Conservation (phyloP, 2,888 invertebrate species). For the Bombylius major region DNA sequence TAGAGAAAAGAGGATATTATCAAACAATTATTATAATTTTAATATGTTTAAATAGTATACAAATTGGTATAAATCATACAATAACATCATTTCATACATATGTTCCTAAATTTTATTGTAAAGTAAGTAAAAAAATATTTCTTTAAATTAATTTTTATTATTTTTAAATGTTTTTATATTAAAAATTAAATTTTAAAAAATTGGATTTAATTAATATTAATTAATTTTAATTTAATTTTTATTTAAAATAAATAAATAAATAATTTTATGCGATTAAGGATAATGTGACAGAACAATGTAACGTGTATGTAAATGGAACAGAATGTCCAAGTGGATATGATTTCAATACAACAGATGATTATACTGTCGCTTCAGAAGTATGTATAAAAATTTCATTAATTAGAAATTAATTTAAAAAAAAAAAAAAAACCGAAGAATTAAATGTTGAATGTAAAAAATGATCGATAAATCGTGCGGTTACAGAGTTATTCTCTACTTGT, state of each 20-base stretch:
- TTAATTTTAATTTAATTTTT: not conserved
- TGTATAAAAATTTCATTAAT: not conserved
- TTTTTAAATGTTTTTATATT: too few relatives aligned
- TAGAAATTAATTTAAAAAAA: too few relatives aligned
- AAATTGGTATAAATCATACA: conserved; percentile 34
- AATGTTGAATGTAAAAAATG: too few relatives aligned
- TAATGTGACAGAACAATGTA: conserved; percentile 3
- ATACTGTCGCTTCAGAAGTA: conserved; percentile 16
- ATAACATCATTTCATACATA: conserved; percentile 32
- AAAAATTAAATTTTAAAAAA: too few relatives aligned
- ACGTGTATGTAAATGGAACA: conserved; percentile 14
- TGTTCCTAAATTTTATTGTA: conserved; percentile 31
- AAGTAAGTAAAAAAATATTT: conserved; percentile 21
- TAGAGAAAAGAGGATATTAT: conserved; percentile 17
- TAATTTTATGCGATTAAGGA: not conserved
- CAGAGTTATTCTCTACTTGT: not conserved
- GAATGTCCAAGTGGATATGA: conserved; percentile 20
- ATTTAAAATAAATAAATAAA: not conserved
- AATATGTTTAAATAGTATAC: conserved; percentile 31
- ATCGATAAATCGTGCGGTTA: not conserved
- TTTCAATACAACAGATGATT: conserved; percentile 21
- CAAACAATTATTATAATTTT: conserved; percentile 28
- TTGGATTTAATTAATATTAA: not conserved
- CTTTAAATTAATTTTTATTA: not conserved
- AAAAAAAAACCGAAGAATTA: not conserved